Base-by-base conservation (phyloP, 2,113 vertebrate genomes). In the Brienomyrus brachyistius region DNA sequence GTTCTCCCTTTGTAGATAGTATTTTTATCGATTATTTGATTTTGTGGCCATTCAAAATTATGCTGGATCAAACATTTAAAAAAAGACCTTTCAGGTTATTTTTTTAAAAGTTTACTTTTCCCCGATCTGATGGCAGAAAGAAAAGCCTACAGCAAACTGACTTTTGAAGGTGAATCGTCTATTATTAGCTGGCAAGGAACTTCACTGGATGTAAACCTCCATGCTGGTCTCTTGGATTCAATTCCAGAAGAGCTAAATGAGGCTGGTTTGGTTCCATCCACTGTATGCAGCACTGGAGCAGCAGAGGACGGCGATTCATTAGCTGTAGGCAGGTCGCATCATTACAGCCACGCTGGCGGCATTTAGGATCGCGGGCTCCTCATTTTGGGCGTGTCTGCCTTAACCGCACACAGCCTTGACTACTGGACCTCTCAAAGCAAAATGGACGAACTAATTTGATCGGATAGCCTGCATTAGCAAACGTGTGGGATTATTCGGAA, bases 181-280 rank as follows among this genome's bases (percentile, higher is more conserved):
- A 56, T 89, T 90, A 70, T 91, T 88, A 43, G 50, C 54, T 66
- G 66, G 59, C 86, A 90, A 91, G 89, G 45, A 56, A 88, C 70
- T 80, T 77, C 52, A 88, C 86, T 91, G 48, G 35, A 48, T 84
- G 43, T 84, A 70, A 89, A 88, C 70, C 50, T 84, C 86, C 88
- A 66, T 83, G 51, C 89, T 66, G 89, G 88, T 27, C 70, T 56
- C 27, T 70, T 90, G 88, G 89, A 77, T 15, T 17, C 51, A 77
- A 86, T 88, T 88, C 88, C 80, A 51, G 19, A 43, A 51, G 6
- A 89, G 88, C 77, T 84, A 90, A 89, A 90, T 83, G 6, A 62
- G 88, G 88, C 85, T 89, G 52, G 87, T 90, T 90, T 66, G 86
- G 90, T 89, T 92, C 88, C 74, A 66, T 88, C 43, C 80, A 31